Evolutionary conservation across 2,888 invertebrate genomes (phyloP).

Genomic region (Iselma pallidipennis): DNA sequence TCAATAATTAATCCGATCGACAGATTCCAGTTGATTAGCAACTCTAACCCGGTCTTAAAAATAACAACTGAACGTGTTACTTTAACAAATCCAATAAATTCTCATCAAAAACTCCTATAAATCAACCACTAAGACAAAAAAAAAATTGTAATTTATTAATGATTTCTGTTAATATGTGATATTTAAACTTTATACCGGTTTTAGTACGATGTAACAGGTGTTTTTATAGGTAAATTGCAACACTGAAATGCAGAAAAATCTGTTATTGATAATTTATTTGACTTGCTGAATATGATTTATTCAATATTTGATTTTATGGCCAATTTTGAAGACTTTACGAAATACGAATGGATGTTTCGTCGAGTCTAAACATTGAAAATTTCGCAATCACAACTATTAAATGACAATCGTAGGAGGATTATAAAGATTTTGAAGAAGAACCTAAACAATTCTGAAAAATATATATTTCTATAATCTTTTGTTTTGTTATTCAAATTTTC

Average conservation of each 20-base stretch:
- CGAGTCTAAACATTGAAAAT: too few species aligned
- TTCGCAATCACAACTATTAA: not conserved
- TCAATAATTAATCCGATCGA: not conserved
- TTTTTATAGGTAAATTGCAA: not conserved
- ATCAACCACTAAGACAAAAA: not conserved
- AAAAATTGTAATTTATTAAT: too few species aligned
- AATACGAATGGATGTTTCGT: too few species aligned
- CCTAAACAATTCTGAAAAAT: too few species aligned
- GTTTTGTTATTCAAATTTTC: not conserved
- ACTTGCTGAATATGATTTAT: not conserved
- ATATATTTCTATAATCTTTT: too few species aligned
- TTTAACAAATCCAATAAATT: not conserved
- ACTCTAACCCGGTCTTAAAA: not conserved
- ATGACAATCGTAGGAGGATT: not conserved
- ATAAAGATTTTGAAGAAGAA: too few species aligned
- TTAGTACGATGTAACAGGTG: not conserved
- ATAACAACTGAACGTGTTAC: not conserved
- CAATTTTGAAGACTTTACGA: too few species aligned
- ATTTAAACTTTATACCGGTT: not conserved
- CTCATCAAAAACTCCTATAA: not conserved
- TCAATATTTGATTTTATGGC: not conserved
- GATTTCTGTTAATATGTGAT: not conserved
- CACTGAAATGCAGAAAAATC: not conserved
- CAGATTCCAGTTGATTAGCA: constrained; percentile 1
- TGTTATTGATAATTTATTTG: not conserved